Evolutionary conservation across 2,797 vertebrate species (phyloP).

Genomic region (Leptatherina wallacei): DNA sequence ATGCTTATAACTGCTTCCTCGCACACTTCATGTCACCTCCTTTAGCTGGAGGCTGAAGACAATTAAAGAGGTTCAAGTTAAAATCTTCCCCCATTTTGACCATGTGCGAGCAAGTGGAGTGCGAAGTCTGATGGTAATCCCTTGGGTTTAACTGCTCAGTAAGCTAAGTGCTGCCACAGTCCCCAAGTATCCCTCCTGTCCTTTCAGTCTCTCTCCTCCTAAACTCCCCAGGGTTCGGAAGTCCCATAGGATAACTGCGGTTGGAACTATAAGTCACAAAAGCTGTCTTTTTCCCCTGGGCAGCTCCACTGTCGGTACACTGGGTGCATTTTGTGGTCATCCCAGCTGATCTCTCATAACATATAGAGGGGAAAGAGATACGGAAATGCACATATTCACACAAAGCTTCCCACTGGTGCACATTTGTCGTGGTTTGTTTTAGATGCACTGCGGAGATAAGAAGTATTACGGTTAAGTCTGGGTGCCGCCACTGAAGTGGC

Average conservation of each 20-base stretch:
- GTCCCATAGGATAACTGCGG: constrained; percentile 59
- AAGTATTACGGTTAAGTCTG: constrained; percentile 41
- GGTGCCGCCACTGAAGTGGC: constrained; percentile 32
- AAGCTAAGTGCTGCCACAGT: constrained; percentile 50
- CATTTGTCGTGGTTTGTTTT: constrained; percentile 31
- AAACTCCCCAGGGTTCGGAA: constrained; percentile 43
- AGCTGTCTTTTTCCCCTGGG: constrained; percentile 49
- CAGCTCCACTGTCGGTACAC: constrained; percentile 30
- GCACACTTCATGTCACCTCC: constrained; percentile 17
- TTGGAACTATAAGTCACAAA: constrained; percentile 56
- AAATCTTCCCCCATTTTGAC: constrained; percentile 44
- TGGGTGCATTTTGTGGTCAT: constrained; percentile 44
- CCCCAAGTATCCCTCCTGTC: constrained; percentile 37
- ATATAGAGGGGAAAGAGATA: constrained; percentile 17
- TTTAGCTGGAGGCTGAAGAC: constrained; percentile 46
- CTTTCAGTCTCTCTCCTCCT: constrained; percentile 46
- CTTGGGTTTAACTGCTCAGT: constrained; percentile 65
- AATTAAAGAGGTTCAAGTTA: constrained; percentile 63
- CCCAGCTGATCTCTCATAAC: constrained; percentile 63
- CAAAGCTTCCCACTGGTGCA: constrained; percentile 26
- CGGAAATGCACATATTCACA: constrained; percentile 43
- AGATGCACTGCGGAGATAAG: constrained; percentile 25
- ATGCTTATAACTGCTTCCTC: constrained; percentile 24
- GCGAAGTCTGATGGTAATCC: constrained; percentile 61
- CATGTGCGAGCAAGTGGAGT: constrained; percentile 45